These are phyloP conservation scores for Chrysolina americana DNA, from an alignment of 2,888 invertebrate species.

Conservation along the genomic window DNA sequence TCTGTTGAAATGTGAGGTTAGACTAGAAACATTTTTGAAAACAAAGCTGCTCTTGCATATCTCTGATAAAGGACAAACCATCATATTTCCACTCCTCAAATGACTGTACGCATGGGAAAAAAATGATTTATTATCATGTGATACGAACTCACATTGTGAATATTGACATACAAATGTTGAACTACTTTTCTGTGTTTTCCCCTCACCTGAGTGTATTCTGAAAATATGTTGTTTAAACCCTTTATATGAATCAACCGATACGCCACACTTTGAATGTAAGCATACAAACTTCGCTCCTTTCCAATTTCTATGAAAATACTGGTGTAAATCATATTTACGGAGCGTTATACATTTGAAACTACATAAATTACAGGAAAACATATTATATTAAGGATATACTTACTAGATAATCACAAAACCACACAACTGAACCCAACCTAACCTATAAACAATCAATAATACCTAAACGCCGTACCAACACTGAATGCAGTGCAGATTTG, in stretches of 20 bases:
- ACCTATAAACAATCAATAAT: not conserved
- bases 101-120: not conserved
- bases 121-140: not conserved
- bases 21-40: not conserved
- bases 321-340: not conserved
- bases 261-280: not conserved
- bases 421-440: not conserved
- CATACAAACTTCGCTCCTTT: not conserved
- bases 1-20: not conserved
- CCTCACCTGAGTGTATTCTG: no score
- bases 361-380: constrained; percentile 3
- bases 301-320: constrained; percentile 6
- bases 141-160: not conserved
- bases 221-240: not conserved
- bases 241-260: not conserved
- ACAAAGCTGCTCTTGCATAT: not conserved
- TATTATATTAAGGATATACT: not conserved
- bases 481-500: not conserved
- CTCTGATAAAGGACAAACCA: not conserved
- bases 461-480: not conserved
- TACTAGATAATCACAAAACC: not conserved
- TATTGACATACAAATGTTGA: not conserved
- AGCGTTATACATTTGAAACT: constrained; percentile 3
- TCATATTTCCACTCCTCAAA: constrained; percentile 1
- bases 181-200: no score